These are phyloP conservation scores for Megaceryle maxima DNA, from an alignment of 2,113 vertebrate species.

Conservation along the genomic window DNA sequence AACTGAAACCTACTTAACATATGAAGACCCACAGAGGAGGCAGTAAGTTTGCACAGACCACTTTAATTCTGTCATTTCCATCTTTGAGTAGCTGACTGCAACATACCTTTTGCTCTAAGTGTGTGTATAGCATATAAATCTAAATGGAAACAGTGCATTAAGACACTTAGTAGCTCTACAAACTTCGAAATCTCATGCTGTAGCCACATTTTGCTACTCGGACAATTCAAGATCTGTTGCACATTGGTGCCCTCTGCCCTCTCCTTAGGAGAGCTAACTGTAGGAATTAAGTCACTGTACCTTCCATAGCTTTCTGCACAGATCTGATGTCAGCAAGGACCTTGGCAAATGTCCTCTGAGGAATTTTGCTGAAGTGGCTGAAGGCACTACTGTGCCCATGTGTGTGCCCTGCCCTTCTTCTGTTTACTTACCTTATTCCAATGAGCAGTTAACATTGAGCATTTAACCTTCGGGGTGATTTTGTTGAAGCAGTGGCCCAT, in stretches of 20 bases:
- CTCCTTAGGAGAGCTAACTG: not conserved
- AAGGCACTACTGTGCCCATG: not conserved
- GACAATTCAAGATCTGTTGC: not conserved
- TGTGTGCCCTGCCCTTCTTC: conserved; percentile 8
- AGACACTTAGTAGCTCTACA: fast-evolving
- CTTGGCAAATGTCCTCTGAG: not conserved
- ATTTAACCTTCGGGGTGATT: not conserved
- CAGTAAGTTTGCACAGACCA: not conserved
- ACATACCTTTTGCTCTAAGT: not conserved
- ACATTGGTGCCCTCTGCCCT: fast-evolving
- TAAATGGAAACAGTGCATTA: not conserved
- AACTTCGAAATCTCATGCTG: not conserved
- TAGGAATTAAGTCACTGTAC: not conserved
- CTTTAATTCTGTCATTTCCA: not conserved
- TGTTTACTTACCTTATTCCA: not conserved
- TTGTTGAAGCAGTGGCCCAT: not conserved
- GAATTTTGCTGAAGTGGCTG: conserved; percentile 28
- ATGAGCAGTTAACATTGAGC: not conserved
- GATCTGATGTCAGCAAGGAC: not conserved
- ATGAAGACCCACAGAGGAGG: not conserved
- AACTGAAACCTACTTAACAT: not conserved
- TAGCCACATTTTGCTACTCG: not conserved
- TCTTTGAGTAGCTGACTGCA: not conserved
- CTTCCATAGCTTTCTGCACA: not conserved
- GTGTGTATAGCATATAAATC: not conserved